Conservation (phyloP, 2,797 vertebrate species). For the Picus viridis region DNA sequence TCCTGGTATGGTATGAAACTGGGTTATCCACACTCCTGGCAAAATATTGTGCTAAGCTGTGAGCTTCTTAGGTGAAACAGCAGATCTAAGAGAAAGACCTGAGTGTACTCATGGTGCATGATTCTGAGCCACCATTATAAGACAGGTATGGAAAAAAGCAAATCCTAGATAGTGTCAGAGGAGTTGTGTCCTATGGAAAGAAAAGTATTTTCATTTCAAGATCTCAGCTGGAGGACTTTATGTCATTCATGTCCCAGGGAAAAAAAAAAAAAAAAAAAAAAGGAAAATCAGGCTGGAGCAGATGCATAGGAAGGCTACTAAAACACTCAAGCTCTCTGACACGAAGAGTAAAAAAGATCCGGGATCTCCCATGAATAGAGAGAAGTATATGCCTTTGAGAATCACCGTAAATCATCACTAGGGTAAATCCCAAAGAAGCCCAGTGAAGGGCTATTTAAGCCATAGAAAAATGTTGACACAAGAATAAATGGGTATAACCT, state of each 20-base stretch:
- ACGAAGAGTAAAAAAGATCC: not conserved
- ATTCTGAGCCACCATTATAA: too few relatives aligned
- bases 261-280: too few relatives aligned
- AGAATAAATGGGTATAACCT: conserved; percentile 52
- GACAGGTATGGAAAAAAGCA: too few relatives aligned
- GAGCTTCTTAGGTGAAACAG: too few relatives aligned
- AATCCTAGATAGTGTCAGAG: not conserved
- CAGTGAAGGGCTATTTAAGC: conserved; percentile 53
- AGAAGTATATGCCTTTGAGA: conserved; percentile 10
- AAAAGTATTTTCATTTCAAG: not conserved
- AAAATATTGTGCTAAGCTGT: too few relatives aligned
- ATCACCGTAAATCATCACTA: conserved; percentile 24
- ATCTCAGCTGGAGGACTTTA: not conserved
- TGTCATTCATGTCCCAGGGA: not conserved
- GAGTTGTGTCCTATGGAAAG: not conserved
- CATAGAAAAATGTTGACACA: conserved; percentile 62
- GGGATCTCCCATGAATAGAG: not conserved
- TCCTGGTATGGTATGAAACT: too few relatives aligned
- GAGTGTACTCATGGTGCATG: too few relatives aligned
- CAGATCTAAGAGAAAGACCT: too few relatives aligned
- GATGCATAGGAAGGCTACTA: not conserved
- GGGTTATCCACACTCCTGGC: too few relatives aligned
- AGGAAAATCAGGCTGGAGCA: not conserved
- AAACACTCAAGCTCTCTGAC: not conserved
- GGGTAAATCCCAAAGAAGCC: conserved; percentile 26